Percentiles rank a stretch among this genome's conserved stretches.
phyloP scores from a whole-genome alignment of 2,113 vertebrate species.

The Vanacampus margaritifer region DNA sequence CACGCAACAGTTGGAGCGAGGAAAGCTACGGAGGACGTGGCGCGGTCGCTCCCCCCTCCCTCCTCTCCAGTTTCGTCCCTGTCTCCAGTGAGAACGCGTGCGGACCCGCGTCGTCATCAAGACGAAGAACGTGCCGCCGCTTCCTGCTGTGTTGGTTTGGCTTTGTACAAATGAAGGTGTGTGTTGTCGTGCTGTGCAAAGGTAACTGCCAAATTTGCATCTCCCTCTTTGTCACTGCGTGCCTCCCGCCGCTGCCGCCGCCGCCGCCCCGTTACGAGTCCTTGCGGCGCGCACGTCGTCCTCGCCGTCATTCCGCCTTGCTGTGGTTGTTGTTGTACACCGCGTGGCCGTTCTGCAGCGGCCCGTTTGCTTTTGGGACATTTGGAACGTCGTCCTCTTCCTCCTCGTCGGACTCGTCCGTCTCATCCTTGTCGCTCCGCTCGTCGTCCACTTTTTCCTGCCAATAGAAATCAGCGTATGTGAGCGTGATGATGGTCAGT shows the following conservation, averaged over 20 bases:
- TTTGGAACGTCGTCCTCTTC: conserved; percentile 77
- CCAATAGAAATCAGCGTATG: background rate
- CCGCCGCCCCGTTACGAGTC: conserved; percentile 35
- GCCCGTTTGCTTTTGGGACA: conserved; percentile 75
- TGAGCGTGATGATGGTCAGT: background rate
- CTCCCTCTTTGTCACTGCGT: conserved; percentile 13
- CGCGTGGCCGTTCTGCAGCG: conserved; percentile 79
- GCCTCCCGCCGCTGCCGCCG: conserved; percentile 18
- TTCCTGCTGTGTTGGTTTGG: conserved; percentile 40
- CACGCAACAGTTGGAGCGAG: conserved; percentile 54
- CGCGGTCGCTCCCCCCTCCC: conserved; percentile 15
- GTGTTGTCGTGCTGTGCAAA: conserved; percentile 30
- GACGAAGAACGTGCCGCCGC: conserved; percentile 20
- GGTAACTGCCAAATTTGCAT: conserved; percentile 46
- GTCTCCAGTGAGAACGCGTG: conserved; percentile 3
- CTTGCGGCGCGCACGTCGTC: conserved; percentile 20
- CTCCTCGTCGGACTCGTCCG: conserved; percentile 84
- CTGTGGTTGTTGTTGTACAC: conserved; percentile 84
- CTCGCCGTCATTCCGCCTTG: conserved; percentile 71
- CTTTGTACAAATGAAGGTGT: background rate
- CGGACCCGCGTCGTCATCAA: background rate
- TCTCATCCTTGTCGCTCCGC: conserved; percentile 89
- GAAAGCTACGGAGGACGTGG: conserved; percentile 54
- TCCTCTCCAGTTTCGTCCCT: conserved; percentile 41
- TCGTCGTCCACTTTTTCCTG: conserved; percentile 85